These are phyloP conservation scores for Nycteola revayana DNA, from an alignment of 2,888 invertebrate species.

Conservation along the genomic window DNA sequence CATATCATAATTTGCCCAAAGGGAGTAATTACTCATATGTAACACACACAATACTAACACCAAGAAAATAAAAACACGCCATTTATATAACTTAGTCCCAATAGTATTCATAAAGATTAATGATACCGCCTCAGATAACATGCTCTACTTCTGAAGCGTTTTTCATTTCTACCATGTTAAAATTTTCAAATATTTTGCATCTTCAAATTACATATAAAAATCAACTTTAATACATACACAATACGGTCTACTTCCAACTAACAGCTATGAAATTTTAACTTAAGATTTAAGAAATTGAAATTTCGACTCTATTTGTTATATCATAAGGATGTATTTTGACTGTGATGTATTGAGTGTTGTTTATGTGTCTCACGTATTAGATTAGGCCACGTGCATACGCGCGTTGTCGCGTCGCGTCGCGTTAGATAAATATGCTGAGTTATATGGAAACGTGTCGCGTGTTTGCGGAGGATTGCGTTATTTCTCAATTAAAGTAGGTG, in stretches of 20 bases:
- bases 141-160: constrained; percentile 24
- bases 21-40: too few species aligned
- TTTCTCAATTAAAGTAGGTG: not conserved
- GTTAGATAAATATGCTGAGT: constrained; percentile 36
- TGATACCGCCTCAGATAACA: constrained; percentile 16
- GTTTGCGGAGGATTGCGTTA: not conserved
- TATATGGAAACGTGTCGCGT: constrained; percentile 13
- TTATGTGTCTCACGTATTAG: constrained; percentile 35
- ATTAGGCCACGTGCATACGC: constrained; percentile 34
- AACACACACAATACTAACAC: too few species aligned
- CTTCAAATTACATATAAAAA: not conserved
- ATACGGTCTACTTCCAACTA: not conserved
- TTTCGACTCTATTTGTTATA: not conserved
- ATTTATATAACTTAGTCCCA: too few species aligned
- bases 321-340: constrained; percentile 7
- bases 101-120: constrained; percentile 22
- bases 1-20: too few species aligned
- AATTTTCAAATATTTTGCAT: constrained; percentile 5
- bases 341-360: not conserved
- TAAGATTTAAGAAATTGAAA: constrained; percentile 6
- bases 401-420: constrained; percentile 21
- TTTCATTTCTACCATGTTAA: constrained; percentile 33
- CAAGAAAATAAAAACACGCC: too few species aligned
- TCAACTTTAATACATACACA: not conserved
- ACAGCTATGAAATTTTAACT: constrained; percentile 1